Evolutionary conservation across 2,797 vertebrate species (phyloP), one percentile per base, ranked within the genome.

Genomic region (Anolis apletophallus): DNA sequence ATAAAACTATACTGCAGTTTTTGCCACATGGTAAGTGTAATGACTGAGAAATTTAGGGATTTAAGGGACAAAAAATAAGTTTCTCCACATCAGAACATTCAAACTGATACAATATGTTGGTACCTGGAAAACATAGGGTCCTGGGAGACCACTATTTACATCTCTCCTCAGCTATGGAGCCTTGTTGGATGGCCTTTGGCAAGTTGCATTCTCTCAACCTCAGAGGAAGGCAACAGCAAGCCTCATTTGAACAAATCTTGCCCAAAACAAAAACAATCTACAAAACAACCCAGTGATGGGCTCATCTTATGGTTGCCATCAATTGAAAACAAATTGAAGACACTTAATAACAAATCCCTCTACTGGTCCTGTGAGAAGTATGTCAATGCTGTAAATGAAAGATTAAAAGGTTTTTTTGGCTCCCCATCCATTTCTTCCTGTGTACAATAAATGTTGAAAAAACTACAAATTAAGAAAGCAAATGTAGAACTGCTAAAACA

Each of bases 361-460:
- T 46, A 36, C 17, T 40, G 10, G 7, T 21, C 9, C 34, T 21
- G 36, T 21, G 17, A 72, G 34, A 72, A 36, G 36, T 36, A 29
- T 72, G 34, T 72, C 34, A 72, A 21, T 73, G 19, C 26, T 76
- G 29, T 8, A 67, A 84, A 0, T 46, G 21, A 78, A 36, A 36
- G 19, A 13, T 52, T 64, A 7, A 83, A 82, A 23, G 1, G 36
- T 68, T 36, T 46, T 26, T 64, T 81, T 50, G 34, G 1, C 4
- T 29, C 67, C 75, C 61, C 67, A 34, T 59, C 0, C 34, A 76
- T 23, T 81, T 68, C 46, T 13, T 68, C 67, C 14, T 7, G 11
- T 80, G 11, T 54, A 77, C 40, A 83, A 5, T 61, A 86, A 85
- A 73, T 34, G 46, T 26, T 77, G 59, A 54, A 76, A 77, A 75